Evolutionary conservation across 2,113 vertebrate species (phyloP).

Genomic region (Dinomys branickii): DNA sequence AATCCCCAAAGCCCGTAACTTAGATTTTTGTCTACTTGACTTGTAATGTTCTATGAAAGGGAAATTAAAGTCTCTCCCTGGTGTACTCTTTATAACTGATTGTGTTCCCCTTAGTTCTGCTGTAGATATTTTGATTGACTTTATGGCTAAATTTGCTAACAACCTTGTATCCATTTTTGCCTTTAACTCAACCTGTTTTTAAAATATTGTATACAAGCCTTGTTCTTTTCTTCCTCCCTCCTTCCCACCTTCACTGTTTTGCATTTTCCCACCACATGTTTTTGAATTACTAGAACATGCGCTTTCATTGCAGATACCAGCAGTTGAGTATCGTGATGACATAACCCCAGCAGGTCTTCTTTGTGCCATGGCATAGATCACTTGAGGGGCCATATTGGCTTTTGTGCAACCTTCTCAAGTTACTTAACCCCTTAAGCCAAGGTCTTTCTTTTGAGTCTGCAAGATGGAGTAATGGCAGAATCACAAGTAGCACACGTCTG

Average conservation of each 20-base stretch:
- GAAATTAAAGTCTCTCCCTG: neutral
- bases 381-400: neutral
- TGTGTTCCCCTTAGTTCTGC: neutral
- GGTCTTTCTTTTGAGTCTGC: neutral
- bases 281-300: neutral
- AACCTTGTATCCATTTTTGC: neutral
- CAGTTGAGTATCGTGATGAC: neutral
- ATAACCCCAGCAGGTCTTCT: too few relatives aligned
- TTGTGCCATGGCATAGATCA: too few relatives aligned
- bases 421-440: neutral
- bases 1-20: neutral
- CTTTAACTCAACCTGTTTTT: neutral
- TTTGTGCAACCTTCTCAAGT: neutral
- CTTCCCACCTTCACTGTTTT: neutral
- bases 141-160: neutral
- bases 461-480: neutral
- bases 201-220: neutral
- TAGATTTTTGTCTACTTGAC: neutral
- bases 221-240: neutral
- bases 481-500: neutral
- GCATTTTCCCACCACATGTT: neutral
- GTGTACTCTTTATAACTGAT: neutral
- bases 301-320: neutral
- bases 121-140: neutral
- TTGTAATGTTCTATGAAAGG: neutral